Conservation (phyloP, 2,888 invertebrate genomes). For the Melolontha melolontha region DNA sequence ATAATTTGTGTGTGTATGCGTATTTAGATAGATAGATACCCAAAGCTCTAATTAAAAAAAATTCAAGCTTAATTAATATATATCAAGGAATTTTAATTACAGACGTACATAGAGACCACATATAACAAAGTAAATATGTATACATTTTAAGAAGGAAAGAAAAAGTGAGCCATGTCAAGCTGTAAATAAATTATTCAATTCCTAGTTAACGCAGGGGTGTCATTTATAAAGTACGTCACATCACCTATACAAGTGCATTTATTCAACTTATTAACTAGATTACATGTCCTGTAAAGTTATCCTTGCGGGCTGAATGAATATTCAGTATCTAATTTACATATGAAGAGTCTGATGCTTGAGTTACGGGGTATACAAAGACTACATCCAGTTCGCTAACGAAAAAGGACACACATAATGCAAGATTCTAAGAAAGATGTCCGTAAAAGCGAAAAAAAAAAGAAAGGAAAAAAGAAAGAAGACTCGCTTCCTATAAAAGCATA, state of each 20-base stretch:
- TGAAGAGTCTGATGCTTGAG: conserved; percentile 55
- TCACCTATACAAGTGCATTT: conserved; percentile 34
- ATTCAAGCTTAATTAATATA: too few species aligned
- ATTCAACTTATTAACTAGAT: conserved; percentile 53
- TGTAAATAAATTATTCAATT: conserved; percentile 30
- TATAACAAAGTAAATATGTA: background rate
- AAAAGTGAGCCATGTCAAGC: conserved; percentile 11
- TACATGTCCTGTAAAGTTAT: conserved; percentile 55
- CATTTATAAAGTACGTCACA: conserved; percentile 28
- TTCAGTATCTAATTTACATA: conserved; percentile 62
- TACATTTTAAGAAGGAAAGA: background rate
- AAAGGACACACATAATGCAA: conserved; percentile 40
- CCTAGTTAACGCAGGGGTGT: conserved; percentile 8
- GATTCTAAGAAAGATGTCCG: conserved; percentile 39
- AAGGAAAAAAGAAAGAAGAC: conserved; percentile 33
- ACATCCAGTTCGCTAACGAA: conserved; percentile 38
- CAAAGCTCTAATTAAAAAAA: too few species aligned
- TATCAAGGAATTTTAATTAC: too few species aligned
- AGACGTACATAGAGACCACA: too few species aligned
- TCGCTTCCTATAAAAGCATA: conserved; percentile 28
- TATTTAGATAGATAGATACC: too few species aligned
- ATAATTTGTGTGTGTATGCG: too few species aligned
- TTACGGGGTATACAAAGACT: conserved; percentile 39
- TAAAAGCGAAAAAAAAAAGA: conserved; percentile 36
- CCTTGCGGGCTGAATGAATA: conserved; percentile 60